These are phyloP conservation scores for Neodon shergylaensis DNA, from an alignment of 2,113 vertebrate genomes.

Conservation along the genomic window DNA sequence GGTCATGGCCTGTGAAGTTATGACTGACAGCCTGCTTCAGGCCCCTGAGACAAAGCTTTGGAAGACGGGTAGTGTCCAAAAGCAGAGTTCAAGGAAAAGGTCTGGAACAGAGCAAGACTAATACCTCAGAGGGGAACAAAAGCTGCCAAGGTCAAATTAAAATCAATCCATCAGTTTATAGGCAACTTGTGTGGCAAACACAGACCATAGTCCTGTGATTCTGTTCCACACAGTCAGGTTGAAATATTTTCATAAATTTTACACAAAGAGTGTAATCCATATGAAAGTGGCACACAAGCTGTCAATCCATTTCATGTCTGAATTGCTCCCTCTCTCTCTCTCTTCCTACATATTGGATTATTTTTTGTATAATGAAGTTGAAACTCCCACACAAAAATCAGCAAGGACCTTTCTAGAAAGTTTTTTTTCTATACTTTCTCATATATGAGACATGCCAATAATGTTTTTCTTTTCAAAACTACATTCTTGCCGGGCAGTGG, in stretches of 20 bases:
- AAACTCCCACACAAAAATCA: neutral
- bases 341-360: neutral
- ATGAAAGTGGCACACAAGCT: slow-evolving; percentile 34
- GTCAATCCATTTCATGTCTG: slow-evolving; percentile 24
- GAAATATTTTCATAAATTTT: slow-evolving; percentile 51
- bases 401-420: too few species aligned
- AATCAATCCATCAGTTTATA: slow-evolving; percentile 76
- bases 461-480: neutral
- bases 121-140: slow-evolving; percentile 64
- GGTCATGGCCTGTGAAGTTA: slow-evolving; percentile 50
- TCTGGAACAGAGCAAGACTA: slow-evolving; percentile 64
- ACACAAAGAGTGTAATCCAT: neutral
- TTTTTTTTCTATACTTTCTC: neutral
- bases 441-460: neutral
- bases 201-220: slow-evolving; percentile 44
- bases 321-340: neutral
- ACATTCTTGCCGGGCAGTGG: too few species aligned
- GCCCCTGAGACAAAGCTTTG: slow-evolving; percentile 63
- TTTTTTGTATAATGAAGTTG: neutral
- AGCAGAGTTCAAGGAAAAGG: slow-evolving; percentile 75
- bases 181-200: slow-evolving; percentile 65
- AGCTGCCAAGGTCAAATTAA: slow-evolving; percentile 74
- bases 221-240: neutral
- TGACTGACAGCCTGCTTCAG: slow-evolving; percentile 65
- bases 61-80: slow-evolving; percentile 63